Conservation (phyloP, 2,797 vertebrate species). For the Cossypha heuglini region DNA sequence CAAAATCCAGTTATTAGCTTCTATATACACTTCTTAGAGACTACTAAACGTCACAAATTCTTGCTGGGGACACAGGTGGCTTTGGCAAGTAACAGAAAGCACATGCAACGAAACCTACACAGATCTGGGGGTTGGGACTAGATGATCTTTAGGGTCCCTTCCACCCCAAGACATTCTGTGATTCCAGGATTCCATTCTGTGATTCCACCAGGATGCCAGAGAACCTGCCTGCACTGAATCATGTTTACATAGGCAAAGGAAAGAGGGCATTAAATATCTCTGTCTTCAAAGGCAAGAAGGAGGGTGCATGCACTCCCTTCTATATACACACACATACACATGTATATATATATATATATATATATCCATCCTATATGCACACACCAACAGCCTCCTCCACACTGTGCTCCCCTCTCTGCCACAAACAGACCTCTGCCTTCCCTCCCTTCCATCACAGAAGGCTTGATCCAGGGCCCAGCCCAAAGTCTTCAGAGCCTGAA, state of each 20-base stretch:
- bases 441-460: neutral
- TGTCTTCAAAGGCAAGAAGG: neutral
- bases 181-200: neutral
- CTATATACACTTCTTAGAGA: neutral
- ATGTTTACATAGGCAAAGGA: fast-evolving
- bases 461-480: neutral
- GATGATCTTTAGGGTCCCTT: neutral
- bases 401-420: neutral
- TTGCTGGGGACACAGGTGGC: neutral
- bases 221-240: neutral
- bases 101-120: fast-evolving
- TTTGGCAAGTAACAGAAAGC: neutral
- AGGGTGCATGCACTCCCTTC: fast-evolving
- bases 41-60: neutral
- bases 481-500: neutral
- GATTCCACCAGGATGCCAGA: neutral
- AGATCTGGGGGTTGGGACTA: fast-evolving
- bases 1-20: neutral
- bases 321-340: fast-evolving
- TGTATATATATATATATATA: fast-evolving
- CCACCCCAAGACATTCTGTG: neutral
- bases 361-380: neutral
- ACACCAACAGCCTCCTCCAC: neutral
- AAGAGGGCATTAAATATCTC: neutral
- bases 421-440: neutral